These are phyloP conservation scores for Pterocles burchelli DNA, from an alignment of 2,113 vertebrate genomes.

Conservation along the genomic window DNA sequence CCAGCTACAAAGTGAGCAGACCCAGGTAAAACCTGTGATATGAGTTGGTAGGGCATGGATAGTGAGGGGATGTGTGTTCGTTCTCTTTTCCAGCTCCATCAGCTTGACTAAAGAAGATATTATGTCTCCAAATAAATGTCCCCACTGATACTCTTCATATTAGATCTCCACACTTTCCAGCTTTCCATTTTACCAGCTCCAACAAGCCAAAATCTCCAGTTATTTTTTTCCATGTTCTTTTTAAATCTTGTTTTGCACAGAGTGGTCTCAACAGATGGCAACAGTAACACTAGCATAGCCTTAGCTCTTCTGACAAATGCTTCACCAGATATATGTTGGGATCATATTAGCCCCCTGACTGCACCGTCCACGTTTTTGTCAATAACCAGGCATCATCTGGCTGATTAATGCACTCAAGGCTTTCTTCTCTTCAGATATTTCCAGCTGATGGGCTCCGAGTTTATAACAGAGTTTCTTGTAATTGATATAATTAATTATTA, in stretches of 20 bases:
- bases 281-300: not conserved
- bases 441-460: not conserved
- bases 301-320: not conserved
- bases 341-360: too few relatives aligned
- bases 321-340: not conserved
- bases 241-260: not conserved
- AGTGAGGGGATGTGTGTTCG: not conserved
- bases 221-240: fast-evolving
- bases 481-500: not conserved
- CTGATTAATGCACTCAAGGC: not conserved
- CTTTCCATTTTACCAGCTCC: not conserved
- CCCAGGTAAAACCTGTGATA: not conserved
- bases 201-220: not conserved
- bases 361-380: fast-evolving
- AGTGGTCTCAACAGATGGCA: not conserved
- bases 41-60: not conserved
- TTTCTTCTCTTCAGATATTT: not conserved
- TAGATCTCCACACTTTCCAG: not conserved
- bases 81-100: not conserved
- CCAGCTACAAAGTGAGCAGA: fast-evolving
- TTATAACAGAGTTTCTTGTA: not conserved
- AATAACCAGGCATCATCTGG: not conserved
- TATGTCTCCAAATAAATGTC: not conserved
- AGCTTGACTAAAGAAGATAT: not conserved
- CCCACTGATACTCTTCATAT: not conserved